Base-by-base conservation (phyloP, 2,113 vertebrate species). In the Egretta garzetta region DNA sequence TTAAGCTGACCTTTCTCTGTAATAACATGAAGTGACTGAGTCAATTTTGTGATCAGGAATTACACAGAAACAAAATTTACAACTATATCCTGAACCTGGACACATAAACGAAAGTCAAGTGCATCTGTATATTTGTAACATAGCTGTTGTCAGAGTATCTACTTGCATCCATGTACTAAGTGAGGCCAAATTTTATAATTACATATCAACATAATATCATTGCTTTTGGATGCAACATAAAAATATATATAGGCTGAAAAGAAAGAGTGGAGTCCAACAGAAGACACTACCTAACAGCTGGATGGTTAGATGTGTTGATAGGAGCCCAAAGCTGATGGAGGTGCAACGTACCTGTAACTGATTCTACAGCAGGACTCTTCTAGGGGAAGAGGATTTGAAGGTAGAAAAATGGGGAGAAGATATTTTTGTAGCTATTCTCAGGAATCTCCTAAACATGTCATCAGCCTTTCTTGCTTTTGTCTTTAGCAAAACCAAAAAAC, bases 371-470 rank as follows among this genome's bases (percentile, higher is more conserved):
- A 70, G 52, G 77, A 95, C n/a, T 86, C 80, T 96, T 97, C 90
- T 77, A 14, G 41, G 47, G 37, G 17, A 84, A 80, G 35, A 86
- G 10, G 22, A 77, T 84, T 14, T 39, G 27, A 80, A 50, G 17
- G 16, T 58, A 77, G 23, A 60, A 84, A 85, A 56, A 60, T 10
- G 15, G 53, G 21, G 19, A 18, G 70, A 94, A 77, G 1, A 45
- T n/a, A 7, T 32, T 77, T 62, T 73, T 66, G 32, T 84, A 55
- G 50, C 62, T 91, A 45, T 33, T 77, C 45, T 70, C 27, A 87
- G 81, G n/a, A 96, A 97, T 91, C 35, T 90, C 68, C 75, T 94
- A 82, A 71, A 91, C 89, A 92, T 91, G 68, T 50, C 85, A 60
- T 59, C n/a, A 75, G 28, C 14, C 93, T 58, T 89, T 77, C 58